These are phyloP conservation scores for Kryptolebias ocellatus DNA, from an alignment of 2,797 vertebrate species.

Conservation along the genomic window DNA sequence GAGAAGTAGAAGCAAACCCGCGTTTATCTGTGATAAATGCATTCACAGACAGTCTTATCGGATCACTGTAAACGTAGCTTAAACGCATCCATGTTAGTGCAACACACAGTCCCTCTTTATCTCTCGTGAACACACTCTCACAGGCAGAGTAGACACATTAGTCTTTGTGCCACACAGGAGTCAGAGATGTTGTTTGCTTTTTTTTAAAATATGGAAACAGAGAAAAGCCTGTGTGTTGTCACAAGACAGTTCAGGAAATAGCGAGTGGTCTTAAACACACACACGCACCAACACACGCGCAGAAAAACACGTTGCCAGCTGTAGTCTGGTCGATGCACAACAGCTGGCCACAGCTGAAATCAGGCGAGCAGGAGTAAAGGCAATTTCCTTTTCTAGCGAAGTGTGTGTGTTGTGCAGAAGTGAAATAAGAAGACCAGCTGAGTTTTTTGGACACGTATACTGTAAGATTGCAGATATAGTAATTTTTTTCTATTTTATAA, in stretches of 20 bases:
- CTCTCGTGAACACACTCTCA: neutral
- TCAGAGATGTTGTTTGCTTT: conserved; percentile 30
- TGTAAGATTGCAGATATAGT: neutral
- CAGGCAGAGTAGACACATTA: neutral
- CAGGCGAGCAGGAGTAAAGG: conserved; percentile 56
- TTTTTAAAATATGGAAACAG: conserved; percentile 27
- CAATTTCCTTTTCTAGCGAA: conserved; percentile 41
- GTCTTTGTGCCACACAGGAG: conserved; percentile 26
- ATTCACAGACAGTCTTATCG: conserved; percentile 9
- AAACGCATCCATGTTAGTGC: conserved; percentile 21
- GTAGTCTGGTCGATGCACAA: conserved; percentile 55
- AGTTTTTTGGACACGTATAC: neutral
- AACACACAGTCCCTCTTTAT: neutral
- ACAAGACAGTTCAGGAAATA: conserved; percentile 72
- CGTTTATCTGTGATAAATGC: conserved; percentile 6
- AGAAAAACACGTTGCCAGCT: conserved; percentile 21
- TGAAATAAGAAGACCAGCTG: neutral
- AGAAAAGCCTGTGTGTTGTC: conserved; percentile 58
- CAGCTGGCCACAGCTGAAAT: conserved; percentile 67
- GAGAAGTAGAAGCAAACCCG: conserved; percentile 23
- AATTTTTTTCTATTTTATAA: neutral
- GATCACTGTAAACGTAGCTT: conserved; percentile 2
- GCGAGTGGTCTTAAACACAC: conserved; percentile 49
- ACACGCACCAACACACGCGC: neutral
- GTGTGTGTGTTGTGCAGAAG: conserved; percentile 18